These are phyloP conservation scores for Thysanoteuthis rhombus DNA, from an alignment of 2,888 invertebrate species.

Conservation along the genomic window DNA sequence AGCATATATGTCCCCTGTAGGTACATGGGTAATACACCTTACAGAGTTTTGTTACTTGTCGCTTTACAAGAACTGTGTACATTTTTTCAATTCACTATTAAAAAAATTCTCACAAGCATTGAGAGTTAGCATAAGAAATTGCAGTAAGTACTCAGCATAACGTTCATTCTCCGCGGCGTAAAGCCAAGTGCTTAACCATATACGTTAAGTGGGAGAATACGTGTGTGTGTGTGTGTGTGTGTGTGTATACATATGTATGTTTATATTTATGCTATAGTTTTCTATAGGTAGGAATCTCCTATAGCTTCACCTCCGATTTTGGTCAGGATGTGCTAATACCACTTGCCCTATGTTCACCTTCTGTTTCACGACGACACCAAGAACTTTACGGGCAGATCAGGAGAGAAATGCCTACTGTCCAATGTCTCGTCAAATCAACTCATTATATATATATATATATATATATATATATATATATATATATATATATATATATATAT, in stretches of 20 bases:
- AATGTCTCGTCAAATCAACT: background rate
- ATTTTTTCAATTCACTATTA: background rate
- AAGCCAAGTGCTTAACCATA: too few species aligned
- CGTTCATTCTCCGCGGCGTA: background rate
- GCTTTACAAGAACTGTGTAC: background rate
- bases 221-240: background rate
- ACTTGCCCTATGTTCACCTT: slow-evolving; percentile 12
- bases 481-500: background rate
- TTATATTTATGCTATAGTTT: background rate
- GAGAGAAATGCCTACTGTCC: background rate
- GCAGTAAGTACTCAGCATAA: background rate
- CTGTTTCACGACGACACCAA: background rate
- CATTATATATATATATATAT: background rate
- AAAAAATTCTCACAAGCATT: background rate
- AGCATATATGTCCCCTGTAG: background rate
- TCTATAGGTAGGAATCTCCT: background rate
- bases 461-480: background rate
- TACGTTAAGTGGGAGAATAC: background rate
- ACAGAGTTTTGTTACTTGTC: too few species aligned
- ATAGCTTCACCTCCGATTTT: background rate
- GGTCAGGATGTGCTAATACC: background rate
- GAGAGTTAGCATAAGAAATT: background rate
- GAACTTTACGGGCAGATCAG: background rate
- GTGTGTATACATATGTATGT: background rate
- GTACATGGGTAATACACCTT: background rate